phyloP scores from a whole-genome alignment of 2,113 vertebrate genomes.

The Petromus typicus region DNA sequence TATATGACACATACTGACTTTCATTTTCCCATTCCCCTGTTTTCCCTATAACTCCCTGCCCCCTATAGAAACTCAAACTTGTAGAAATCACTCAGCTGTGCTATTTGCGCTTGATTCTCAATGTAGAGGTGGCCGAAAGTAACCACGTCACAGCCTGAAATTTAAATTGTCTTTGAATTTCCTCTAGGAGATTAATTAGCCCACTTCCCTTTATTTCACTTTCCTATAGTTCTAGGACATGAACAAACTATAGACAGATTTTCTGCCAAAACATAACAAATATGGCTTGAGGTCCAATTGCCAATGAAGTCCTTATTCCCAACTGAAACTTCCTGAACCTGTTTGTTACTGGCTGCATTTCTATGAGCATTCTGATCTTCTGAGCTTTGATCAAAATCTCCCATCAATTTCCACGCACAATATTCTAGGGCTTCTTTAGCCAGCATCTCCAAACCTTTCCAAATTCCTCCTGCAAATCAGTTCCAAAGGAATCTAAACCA shows the following conservation, averaged over 20 bases:
- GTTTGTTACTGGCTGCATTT: not conserved
- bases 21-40: no score
- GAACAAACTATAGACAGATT: not conserved
- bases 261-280: not conserved
- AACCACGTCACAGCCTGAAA: not conserved
- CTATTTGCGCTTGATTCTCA: not conserved
- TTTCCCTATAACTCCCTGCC: no score
- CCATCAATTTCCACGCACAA: not conserved
- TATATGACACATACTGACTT: no score
- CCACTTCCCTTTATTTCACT: not conserved
- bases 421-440: not conserved
- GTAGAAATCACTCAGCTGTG: not conserved
- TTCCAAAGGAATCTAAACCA: not conserved
- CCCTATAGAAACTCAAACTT: not conserved
- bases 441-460: not conserved
- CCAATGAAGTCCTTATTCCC: not conserved
- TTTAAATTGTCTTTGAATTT: not conserved
- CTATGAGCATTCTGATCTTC: not conserved
- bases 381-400: not conserved
- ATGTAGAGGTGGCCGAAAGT: not conserved
- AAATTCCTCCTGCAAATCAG: not conserved
- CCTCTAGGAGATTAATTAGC: not conserved
- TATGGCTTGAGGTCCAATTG: not conserved
- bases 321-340: not conserved
- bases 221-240: not conserved